phyloP scores from a whole-genome alignment of 1,140 invertebrate species.

The Leguminivora glycinivorella region DNA sequence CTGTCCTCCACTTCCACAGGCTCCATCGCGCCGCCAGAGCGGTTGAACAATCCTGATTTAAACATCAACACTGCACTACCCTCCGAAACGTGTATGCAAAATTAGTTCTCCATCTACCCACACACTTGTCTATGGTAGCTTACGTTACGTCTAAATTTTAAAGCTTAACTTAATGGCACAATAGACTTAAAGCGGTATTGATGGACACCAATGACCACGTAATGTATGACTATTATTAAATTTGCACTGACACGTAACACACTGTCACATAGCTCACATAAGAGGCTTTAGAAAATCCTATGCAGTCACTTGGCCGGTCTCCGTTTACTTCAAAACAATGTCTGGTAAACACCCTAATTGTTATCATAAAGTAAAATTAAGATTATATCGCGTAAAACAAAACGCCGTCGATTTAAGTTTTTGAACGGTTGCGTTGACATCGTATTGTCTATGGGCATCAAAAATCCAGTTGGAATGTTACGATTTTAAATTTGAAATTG shows the following conservation, averaged over 20 bases:
- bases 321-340: constrained; percentile 31
- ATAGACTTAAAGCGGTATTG: constrained; percentile 10
- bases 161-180: constrained; percentile 31
- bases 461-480: background rate
- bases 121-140: background rate
- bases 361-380: constrained; percentile 72
- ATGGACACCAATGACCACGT: constrained; percentile 17
- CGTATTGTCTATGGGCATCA: constrained; percentile 42
- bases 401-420: constrained; percentile 65
- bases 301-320: constrained; percentile 26
- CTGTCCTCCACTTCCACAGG: constrained; percentile 76
- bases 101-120: constrained; percentile 33
- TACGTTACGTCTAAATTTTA: constrained; percentile 7
- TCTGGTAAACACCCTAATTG: constrained; percentile 50
- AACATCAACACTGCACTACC: constrained; percentile 59
- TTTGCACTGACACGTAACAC: constrained; percentile 25
- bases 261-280: constrained; percentile 19
- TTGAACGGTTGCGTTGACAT: constrained; percentile 70
- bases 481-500: constrained; percentile 32
- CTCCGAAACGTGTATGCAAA: constrained; percentile 41
- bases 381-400: constrained; percentile 61
- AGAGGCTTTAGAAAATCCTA: constrained; percentile 10
- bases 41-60: constrained; percentile 69
- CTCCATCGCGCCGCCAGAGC: constrained; percentile 66
- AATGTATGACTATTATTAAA: constrained; percentile 25